Base-by-base conservation (phyloP, 2,113 vertebrate genomes). In the Athene cunicularia region DNA sequence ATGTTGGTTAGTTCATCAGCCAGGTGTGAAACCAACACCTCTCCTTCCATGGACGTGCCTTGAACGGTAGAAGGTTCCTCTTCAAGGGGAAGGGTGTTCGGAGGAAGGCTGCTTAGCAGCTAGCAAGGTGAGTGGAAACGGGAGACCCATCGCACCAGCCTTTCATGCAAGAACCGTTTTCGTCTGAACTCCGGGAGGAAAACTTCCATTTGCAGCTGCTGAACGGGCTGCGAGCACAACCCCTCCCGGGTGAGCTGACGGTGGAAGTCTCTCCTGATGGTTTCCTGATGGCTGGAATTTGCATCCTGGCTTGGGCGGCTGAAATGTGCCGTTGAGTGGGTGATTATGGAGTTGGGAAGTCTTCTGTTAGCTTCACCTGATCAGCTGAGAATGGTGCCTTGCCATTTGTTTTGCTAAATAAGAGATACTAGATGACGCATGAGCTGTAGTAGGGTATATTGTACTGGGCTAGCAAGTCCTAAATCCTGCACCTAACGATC, bases 61-160 rank as follows among this genome's bases (percentile, higher is more conserved):
- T 6, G 76, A 18, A 20, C 3, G 35, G 28, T 13, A 19, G 63
- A 64, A 81, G 26, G 58, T 52, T 77, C 37, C 10, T n/a, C 19
- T 21, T 37, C 30, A 3, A 47, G 37, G 68, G 17, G 30, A 64
- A 68, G 18, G 19, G 17, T 23, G 23, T 17, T 23, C 2, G 3
- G 58, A 87, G 43, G 33, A 52, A 87, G 32, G 55, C 11, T 37
- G 41, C 70, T 53, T 8, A 9, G 13, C 37, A 9, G 13, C 37
- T 49, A 30, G 35, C 35, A 12, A 39, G 59, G 43, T 49, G 50
- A 88, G 76, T 52, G 55, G 9, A 53, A 43, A 53, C 39, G 35
- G 35, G 33, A 6, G 49, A 85, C 10, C 73, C 37, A 2, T 30
- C 6, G 1, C 8, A 1, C 32, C 28, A 49, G 1, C 18, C 32